Conservation (phyloP, 2,888 invertebrate species). For the Cryptosula pallasiana region DNA sequence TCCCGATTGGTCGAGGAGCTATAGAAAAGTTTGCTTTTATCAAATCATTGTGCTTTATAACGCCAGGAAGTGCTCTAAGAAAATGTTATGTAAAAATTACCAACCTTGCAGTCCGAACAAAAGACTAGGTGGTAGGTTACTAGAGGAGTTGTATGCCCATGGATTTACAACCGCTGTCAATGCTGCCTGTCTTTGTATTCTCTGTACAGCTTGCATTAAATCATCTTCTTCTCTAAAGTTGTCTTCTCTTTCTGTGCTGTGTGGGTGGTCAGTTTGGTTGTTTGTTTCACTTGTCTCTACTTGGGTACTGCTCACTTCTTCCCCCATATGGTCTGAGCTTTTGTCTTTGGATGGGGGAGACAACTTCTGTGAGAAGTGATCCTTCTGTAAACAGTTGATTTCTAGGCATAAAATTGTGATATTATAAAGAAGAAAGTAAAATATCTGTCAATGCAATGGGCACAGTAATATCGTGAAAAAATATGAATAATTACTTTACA, state of each 20-base stretch:
- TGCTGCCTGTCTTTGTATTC: constrained; percentile 20
- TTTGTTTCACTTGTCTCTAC: no score
- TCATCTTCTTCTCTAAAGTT: constrained; percentile 13
- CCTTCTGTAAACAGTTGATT: not conserved
- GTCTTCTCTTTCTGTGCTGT: not conserved
- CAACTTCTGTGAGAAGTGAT: not conserved
- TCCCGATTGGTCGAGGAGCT: constrained; percentile 66
- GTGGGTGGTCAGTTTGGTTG: not conserved
- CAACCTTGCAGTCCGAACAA: constrained; percentile 15
- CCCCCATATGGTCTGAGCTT: no score
- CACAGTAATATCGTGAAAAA: no score
- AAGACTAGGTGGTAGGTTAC: not conserved
- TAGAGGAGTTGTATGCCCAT: constrained; percentile 5
- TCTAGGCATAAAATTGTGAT: not conserved
- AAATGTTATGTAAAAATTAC: not conserved
- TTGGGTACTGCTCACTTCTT: no score
- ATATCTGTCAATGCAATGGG: no score
- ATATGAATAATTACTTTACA: not conserved
- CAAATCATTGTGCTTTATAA: no score
- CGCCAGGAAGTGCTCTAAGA: no score
- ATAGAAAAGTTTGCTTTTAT: no score
- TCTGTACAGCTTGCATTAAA: constrained; percentile 16
- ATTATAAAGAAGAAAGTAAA: no score
- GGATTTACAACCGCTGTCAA: not conserved
- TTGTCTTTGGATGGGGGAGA: not conserved